phyloP scores from a whole-genome alignment of 1,140 invertebrate genomes.

The Idris sp. region DNA sequence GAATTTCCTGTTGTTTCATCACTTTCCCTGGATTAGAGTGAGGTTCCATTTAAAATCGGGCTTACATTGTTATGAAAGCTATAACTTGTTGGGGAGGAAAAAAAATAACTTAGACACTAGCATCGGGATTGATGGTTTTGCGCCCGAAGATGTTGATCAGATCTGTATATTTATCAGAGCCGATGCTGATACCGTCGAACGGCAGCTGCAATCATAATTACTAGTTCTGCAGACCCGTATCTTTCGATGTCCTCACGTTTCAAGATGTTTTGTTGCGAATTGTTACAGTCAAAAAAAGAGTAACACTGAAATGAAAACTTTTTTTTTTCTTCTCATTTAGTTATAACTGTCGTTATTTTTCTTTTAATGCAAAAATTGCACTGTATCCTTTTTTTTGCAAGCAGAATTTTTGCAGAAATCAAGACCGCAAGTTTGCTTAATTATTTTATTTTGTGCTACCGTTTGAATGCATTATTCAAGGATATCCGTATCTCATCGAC shows the following conservation, averaged over 20 bases:
- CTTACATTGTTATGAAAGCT: conserved; percentile 11
- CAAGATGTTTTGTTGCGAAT: conserved; percentile 22
- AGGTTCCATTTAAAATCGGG: background rate
- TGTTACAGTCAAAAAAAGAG: conserved; percentile 7
- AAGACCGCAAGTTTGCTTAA: too few species aligned
- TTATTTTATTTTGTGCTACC: background rate
- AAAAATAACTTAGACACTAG: conserved; percentile 1
- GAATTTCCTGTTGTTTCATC: conserved; percentile 26
- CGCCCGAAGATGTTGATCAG: conserved; percentile 36
- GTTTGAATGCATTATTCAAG: conserved; percentile 25
- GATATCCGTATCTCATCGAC: conserved; percentile 3
- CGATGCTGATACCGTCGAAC: conserved; percentile 38
- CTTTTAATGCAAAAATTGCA: too few species aligned
- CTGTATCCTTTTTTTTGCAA: too few species aligned
- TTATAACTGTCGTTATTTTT: too few species aligned
- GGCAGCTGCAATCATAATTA: conserved; percentile 73
- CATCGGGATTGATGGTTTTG: conserved; percentile 27
- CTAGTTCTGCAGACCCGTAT: conserved; percentile 69
- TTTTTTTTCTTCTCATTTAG: too few species aligned
- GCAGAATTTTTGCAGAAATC: too few species aligned
- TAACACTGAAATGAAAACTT: too few species aligned
- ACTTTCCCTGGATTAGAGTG: conserved; percentile 15
- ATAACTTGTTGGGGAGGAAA: conserved; percentile 19
- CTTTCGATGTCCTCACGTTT: conserved; percentile 67
- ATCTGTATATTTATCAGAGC: conserved; percentile 52